These are phyloP conservation scores for Agrenia bidenticulata DNA, from an alignment of 2,888 invertebrate genomes.

Conservation along the genomic window DNA sequence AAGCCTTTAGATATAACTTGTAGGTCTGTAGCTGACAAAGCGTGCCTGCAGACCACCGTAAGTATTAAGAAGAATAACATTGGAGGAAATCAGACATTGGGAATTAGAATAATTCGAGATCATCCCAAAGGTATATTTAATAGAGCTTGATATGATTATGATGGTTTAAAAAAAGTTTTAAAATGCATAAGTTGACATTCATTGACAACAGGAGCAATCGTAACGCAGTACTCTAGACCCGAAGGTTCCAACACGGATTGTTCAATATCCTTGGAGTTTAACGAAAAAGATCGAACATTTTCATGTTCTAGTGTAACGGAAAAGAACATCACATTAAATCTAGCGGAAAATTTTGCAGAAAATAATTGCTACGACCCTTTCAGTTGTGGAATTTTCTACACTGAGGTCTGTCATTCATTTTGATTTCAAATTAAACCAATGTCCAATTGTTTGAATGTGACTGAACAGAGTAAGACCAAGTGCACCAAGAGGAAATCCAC, in stretches of 20 bases:
- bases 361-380: constrained; percentile 4
- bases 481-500: not conserved
- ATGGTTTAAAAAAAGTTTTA: no score
- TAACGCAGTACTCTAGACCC: no score
- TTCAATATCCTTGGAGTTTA: constrained; percentile 6
- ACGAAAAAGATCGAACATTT: not conserved
- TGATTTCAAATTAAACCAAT: not conserved
- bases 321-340: not conserved
- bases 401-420: not conserved
- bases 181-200: no score
- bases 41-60: constrained; percentile 19
- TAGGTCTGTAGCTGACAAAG: constrained; percentile 6
- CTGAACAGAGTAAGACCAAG: not conserved
- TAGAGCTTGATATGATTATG: no score
- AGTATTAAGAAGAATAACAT: not conserved
- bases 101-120: not conserved
- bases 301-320: not conserved
- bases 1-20: constrained; percentile 16
- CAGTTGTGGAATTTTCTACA: not conserved
- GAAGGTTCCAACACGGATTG: constrained; percentile 13
- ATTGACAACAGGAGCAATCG: no score
- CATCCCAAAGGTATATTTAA: constrained; percentile 11
- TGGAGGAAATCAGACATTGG: not conserved
- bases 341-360: not conserved
- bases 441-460: no score